A percentile compares a stretch with the other conserved stretches of the same genome.
Evolutionary conservation across 2,797 vertebrate genomes (phyloP).

Genomic region (Ctenosaura bakeri): DNA sequence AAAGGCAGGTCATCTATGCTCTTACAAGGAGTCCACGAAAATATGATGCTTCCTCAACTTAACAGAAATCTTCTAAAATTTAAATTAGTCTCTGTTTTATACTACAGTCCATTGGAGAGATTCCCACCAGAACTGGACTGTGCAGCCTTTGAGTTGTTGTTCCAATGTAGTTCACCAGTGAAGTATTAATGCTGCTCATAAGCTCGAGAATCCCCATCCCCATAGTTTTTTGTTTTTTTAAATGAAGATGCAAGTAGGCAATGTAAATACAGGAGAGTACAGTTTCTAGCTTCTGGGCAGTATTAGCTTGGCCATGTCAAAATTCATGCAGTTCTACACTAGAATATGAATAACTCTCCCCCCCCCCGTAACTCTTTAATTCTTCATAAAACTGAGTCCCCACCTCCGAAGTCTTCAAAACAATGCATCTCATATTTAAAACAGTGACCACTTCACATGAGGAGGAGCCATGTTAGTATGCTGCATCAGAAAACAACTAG

Average conservation of each 20-base stretch:
- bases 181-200: background rate
- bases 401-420: no score
- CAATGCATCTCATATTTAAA: slow-evolving; percentile 7
- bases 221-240: background rate
- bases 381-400: no score
- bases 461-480: background rate
- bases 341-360: background rate
- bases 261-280: background rate
- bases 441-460: no score
- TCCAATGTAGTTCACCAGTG: background rate
- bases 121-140: background rate
- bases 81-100: background rate
- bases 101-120: background rate
- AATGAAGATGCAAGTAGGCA: background rate
- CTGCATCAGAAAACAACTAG: background rate
- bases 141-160: background rate
- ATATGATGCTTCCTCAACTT: background rate
- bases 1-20: background rate
- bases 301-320: background rate
- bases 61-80: background rate
- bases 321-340: background rate
- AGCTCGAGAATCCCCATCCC: background rate
- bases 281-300: background rate
- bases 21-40: background rate
- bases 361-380: no score